Evolutionary conservation across 1,140 invertebrate species (phyloP), one percentile per base, ranked within the genome.

Genomic region (Amphibalanus amphitrite): DNA sequence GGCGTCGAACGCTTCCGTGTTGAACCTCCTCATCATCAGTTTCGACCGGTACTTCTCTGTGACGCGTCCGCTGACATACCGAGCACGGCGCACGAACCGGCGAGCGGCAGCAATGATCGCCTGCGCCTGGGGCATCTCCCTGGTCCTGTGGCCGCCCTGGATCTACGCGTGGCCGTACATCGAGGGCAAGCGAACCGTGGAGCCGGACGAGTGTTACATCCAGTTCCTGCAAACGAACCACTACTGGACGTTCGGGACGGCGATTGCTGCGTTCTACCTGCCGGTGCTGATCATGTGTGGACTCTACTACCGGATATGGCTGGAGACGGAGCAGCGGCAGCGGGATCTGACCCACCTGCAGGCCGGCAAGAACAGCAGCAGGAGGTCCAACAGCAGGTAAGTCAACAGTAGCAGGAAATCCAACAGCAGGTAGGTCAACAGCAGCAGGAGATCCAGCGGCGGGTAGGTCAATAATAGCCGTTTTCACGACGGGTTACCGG

Each of bases 161-260:
- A 98, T 98, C 77, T 95, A 97, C 82, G 90, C 92, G 64, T 98
- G 95, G 95, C 96, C 96, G n/a, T 94, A 98, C 79, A 93, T 97
- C 74, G 93, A 97, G 81, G 93, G 94, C 68, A 84, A 91, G 79
- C 84, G 75, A 69, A 95, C 93, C 8, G 93, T 98, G 73, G 93
- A 93, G 59, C 85, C 88, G 26, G 81, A 89, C 74, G 87, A 92
- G 79, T 99, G 97, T 80, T 97, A 97, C 81, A 97, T 99, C 77
- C 96, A 98, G 84, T 98, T 98, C 83, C 92, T 98, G 80, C 92
- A 95, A 83, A 97, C 94, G 17, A 98, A 98, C 84, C 91, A 94
- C 80, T 95, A 94, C 80, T 92, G 98, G 78, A 98, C 95, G 71
- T 93, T 98, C 79, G 91, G 91, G 76, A 97, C 94, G 17, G 93